A percentile compares a stretch with the other conserved stretches of the same genome.
These are phyloP conservation scores for Petromus typicus DNA, from an alignment of 2,113 vertebrate species.

Conservation along the genomic window DNA sequence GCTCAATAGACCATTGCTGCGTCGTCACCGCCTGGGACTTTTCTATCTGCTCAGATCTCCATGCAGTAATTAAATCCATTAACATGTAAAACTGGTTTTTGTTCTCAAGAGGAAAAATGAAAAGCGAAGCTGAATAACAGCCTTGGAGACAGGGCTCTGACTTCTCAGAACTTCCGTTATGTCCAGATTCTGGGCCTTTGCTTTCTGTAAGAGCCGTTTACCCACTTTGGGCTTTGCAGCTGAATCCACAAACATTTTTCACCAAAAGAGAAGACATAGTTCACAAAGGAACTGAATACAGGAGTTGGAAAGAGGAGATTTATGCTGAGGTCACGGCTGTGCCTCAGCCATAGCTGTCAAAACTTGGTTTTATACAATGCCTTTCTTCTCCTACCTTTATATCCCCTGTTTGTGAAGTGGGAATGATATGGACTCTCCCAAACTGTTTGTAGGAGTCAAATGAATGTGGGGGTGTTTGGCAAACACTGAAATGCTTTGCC, in stretches of 20 bases:
- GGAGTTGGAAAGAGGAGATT: background rate
- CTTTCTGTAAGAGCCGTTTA: constrained; percentile 21
- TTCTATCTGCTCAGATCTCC: constrained; percentile 85
- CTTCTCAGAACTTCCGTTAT: constrained; percentile 75
- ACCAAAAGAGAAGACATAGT: background rate
- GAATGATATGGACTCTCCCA: background rate
- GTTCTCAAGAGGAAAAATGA: constrained; percentile 79
- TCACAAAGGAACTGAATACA: background rate
- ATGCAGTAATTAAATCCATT: constrained; percentile 87
- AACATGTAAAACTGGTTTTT: constrained; percentile 87
- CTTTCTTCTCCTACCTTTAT: background rate
- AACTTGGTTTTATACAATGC: background rate
- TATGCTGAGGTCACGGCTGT: background rate
- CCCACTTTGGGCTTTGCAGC: background rate
- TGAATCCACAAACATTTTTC: background rate
- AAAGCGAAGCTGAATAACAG: constrained; percentile 78
- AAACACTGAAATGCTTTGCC: background rate
- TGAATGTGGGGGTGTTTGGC: background rate
- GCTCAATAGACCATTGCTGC: constrained; percentile 82
- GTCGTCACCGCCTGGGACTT: constrained; percentile 83
- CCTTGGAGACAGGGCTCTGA: constrained; percentile 65
- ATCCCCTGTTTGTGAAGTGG: background rate
- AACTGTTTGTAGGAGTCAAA: background rate
- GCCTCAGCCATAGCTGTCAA: rapidly evolving
- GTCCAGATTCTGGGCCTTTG: constrained; percentile 26